Conservation (phyloP, 1,140 invertebrate genomes). For the Drosophila ohnishii region DNA sequence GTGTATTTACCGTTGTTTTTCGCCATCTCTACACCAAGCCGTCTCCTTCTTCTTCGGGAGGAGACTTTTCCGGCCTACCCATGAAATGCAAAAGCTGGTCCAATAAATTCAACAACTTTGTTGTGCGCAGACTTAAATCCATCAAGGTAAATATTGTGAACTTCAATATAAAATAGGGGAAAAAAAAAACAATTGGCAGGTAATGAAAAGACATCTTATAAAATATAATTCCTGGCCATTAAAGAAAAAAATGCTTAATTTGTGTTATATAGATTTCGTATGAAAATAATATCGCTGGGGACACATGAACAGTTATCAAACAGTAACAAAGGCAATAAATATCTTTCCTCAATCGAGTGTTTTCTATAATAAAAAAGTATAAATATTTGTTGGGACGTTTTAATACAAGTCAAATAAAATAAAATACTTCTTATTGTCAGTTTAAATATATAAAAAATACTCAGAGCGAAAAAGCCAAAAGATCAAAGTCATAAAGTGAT, state of each 20-base stretch:
- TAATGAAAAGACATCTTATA: background rate
- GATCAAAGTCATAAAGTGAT: slow-evolving; percentile 10
- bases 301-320: too few relatives aligned
- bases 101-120: slow-evolving; percentile 83
- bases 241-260: background rate
- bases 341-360: too few relatives aligned
- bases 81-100: slow-evolving; percentile 83
- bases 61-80: slow-evolving; percentile 65
- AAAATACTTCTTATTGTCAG: background rate
- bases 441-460: background rate
- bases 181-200: background rate
- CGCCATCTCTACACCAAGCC: slow-evolving; percentile 25
- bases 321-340: too few relatives aligned
- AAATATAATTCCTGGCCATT: background rate
- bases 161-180: background rate
- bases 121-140: slow-evolving; percentile 77
- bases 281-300: too few relatives aligned
- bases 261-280: too few relatives aligned
- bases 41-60: slow-evolving; percentile 30
- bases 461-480: background rate
- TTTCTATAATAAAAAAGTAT: background rate
- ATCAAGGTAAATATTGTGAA: slow-evolving; percentile 76
- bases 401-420: too few relatives aligned
- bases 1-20: slow-evolving; percentile 46
- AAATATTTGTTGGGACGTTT: too few relatives aligned